A percentile compares a stretch with the other conserved stretches of the same genome.
phyloP scores from a whole-genome alignment of 2,888 invertebrate species.

The Nudaria mundana region DNA sequence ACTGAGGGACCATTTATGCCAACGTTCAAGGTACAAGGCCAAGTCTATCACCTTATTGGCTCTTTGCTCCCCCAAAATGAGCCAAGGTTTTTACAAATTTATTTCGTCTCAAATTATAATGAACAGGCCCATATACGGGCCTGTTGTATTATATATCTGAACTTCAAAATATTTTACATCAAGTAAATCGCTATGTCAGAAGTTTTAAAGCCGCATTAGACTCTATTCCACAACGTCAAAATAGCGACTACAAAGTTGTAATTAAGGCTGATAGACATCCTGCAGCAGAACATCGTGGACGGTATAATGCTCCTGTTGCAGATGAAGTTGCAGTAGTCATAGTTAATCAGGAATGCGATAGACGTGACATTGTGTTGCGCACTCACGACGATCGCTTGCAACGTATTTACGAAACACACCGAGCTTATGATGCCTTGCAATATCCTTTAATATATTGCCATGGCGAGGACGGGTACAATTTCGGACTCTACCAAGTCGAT shows the following conservation, averaged over 20 bases:
- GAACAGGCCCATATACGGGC: slow-evolving; percentile 23
- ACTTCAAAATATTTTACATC: slow-evolving; percentile 28
- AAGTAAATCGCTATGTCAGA: slow-evolving; percentile 23
- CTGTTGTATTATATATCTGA: slow-evolving; percentile 20
- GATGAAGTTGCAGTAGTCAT: slow-evolving; percentile 30
- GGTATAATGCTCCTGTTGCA: slow-evolving; percentile 28
- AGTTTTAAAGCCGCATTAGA: slow-evolving; percentile 30
- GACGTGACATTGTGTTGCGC: slow-evolving; percentile 28
- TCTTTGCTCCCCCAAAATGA: slow-evolving; percentile 20
- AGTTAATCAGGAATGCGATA: slow-evolving; percentile 25
- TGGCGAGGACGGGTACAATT: too few species aligned
- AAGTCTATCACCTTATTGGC: slow-evolving; percentile 18
- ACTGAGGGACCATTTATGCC: slow-evolving; percentile 14
- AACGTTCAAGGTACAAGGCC: neutral
- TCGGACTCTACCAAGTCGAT: too few species aligned
- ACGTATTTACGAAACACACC: slow-evolving; percentile 25
- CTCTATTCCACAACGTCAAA: slow-evolving; percentile 21
- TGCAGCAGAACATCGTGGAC: slow-evolving; percentile 26
- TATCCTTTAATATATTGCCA: too few species aligned
- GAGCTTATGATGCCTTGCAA: too few species aligned
- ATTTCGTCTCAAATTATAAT: slow-evolving; percentile 25
- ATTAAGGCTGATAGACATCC: slow-evolving; percentile 25
- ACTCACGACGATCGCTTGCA: slow-evolving; percentile 27
- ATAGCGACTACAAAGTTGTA: slow-evolving; percentile 9
- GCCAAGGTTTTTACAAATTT: slow-evolving; percentile 22